Conservation (phyloP, 1,140 invertebrate species). For the Tenebrio molitor region DNA sequence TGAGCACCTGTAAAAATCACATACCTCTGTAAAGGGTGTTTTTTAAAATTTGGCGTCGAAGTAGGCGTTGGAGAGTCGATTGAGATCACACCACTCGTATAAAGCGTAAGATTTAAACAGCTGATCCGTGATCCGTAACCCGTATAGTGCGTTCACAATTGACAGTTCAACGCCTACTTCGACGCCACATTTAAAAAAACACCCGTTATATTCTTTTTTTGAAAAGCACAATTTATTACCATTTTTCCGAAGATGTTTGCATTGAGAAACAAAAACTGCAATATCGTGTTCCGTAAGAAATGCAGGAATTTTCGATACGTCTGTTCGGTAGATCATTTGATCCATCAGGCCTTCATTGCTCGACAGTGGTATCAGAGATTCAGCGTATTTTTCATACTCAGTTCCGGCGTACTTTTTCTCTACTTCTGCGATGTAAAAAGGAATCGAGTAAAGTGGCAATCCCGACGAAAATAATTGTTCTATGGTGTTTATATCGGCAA, state of each 20-base stretch:
- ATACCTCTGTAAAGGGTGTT: no score
- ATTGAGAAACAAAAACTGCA: conserved; percentile 12
- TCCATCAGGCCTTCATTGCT: conserved; percentile 22
- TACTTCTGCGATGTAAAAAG: conserved; percentile 5
- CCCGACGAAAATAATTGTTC: background rate
- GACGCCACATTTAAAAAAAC: no score
- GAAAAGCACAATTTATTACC: no score
- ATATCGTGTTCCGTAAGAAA: conserved; percentile 21
- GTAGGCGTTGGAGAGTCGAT: no score
- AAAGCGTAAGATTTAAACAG: no score
- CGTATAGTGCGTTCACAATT: no score
- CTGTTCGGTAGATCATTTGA: conserved; percentile 3
- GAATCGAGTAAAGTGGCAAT: conserved; percentile 4
- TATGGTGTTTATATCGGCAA: conserved; percentile 35
- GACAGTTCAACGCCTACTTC: no score
- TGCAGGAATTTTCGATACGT: background rate
- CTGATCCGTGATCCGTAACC: no score
- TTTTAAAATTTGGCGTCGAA: no score
- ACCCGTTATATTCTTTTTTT: no score
- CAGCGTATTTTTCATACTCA: background rate
- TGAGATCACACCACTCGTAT: no score
- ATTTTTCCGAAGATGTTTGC: conserved; percentile 11
- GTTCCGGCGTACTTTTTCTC: conserved; percentile 29
- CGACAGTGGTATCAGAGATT: background rate
- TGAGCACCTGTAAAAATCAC: conserved; percentile 10